Base-by-base conservation (phyloP, 2,113 vertebrate genomes). In the Epinephelus lanceolatus region DNA sequence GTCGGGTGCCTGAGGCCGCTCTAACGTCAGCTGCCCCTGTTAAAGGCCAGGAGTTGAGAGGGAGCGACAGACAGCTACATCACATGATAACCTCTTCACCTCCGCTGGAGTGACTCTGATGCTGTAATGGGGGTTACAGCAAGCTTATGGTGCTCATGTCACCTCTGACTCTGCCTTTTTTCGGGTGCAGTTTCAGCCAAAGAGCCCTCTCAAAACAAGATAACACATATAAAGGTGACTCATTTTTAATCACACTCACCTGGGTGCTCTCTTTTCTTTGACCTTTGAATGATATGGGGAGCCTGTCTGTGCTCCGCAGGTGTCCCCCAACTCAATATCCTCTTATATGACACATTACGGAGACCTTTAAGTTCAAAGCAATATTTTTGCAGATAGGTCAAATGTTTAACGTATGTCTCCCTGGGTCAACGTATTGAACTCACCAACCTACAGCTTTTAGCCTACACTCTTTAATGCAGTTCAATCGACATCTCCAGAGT, bases 1-100 rank as follows among this genome's bases (percentile, higher is more conserved):
- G 61, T 73, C 21, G 19, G 63, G 51, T 78, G 84, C 85, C 78
- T 3, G 27, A 52, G 78, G 89, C 80, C 12, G 0, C 53, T 51
- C 27, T 79, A 80, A 87, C 49, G 72, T 88, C 80, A 86, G 71
- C 55, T 45, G 69, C 15, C 57, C n/a, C 68, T n/a, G 73, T 78
- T 90, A 85, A 85, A 85, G 85, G 74, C 76, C 79, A 76, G 21
- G 60, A 85, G 82, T 51, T 63, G 78, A 80, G 69, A 75, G 55
- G 33, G 49, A 76, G 68, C 5, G 53, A 83, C 70, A 51, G 53
- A 72, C 55, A 45, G 52, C 23, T 47, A 52, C 76, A 66, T 89
- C 74, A 74, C 56, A 55, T 12, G 19, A 23, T 83, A 37, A 67
- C 78, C 81, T 71, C 69, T 15, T 82, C 47, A 66, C 83, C 81